Evolutionary conservation across 2,113 vertebrate species (phyloP).

Genomic region (Cromileptes altivelis): DNA sequence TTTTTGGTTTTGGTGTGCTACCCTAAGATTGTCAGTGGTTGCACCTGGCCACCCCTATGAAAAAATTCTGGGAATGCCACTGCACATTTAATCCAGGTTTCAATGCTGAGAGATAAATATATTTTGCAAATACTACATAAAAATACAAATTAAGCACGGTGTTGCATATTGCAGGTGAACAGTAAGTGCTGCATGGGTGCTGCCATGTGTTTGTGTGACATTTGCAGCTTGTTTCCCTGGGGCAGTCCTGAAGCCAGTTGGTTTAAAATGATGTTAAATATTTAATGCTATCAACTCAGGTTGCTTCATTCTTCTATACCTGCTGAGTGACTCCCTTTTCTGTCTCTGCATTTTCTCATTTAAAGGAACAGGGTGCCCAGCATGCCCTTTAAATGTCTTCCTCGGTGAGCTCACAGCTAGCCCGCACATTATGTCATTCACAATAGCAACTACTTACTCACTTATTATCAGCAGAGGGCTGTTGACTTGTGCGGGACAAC

Average conservation of each 20-base stretch:
- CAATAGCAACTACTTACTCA: neutral
- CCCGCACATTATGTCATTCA: slow-evolving; percentile 9
- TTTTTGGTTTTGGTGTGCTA: too few species aligned
- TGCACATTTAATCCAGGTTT: neutral
- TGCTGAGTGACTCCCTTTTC: slow-evolving; percentile 46
- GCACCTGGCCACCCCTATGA: too few species aligned
- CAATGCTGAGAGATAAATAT: neutral
- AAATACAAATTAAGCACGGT: neutral
- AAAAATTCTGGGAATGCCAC: too few species aligned
- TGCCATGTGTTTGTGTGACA: slow-evolving; percentile 28
- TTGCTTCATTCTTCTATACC: slow-evolving; percentile 47
- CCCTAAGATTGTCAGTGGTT: too few species aligned
- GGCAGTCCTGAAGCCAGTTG: slow-evolving; percentile 36
- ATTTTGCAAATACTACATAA: neutral
- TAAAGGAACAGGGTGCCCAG: slow-evolving; percentile 34
- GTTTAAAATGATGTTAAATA: slow-evolving; percentile 64
- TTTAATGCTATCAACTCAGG: slow-evolving; percentile 57
- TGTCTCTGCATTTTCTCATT: slow-evolving; percentile 36
- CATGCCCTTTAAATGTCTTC: slow-evolving; percentile 44
- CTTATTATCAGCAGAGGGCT: slow-evolving; percentile 19
- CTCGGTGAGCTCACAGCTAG: slow-evolving; percentile 1
- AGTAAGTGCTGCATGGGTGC: neutral
- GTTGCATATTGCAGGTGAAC: neutral
- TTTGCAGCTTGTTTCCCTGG: slow-evolving; percentile 45
- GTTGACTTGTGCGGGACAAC: slow-evolving; percentile 4